phyloP scores from a whole-genome alignment of 2,888 invertebrate genomes.

The Rhogogaster chlorosoma region DNA sequence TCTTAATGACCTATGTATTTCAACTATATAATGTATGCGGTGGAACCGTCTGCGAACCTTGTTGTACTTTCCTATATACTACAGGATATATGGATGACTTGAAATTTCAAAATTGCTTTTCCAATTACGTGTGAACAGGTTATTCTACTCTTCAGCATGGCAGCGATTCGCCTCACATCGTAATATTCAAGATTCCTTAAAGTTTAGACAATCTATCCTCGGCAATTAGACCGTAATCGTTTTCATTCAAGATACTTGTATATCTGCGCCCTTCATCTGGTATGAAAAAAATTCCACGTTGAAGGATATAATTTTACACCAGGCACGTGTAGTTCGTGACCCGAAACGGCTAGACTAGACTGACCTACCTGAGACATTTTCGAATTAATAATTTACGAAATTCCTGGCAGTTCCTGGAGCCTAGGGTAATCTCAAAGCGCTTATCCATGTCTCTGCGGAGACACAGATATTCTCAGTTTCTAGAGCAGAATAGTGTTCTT shows the following conservation, averaged over 20 bases:
- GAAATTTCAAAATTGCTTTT: neutral
- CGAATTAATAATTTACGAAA: conserved; percentile 20
- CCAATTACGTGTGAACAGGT: neutral
- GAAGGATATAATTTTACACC: neutral
- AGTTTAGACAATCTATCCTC: neutral
- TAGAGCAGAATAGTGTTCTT: neutral
- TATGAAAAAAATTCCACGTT: neutral
- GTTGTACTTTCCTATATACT: neutral
- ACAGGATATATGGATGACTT: neutral
- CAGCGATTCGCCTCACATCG: neutral
- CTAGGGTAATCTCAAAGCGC: conserved; percentile 16
- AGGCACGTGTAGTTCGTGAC: conserved; percentile 8
- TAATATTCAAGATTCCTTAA: neutral
- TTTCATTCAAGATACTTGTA: neutral
- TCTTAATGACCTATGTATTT: neutral
- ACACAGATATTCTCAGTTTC: neutral
- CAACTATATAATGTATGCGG: neutral
- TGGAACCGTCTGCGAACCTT: neutral
- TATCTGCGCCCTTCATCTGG: neutral
- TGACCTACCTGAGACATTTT: conserved; percentile 2
- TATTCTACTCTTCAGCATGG: neutral
- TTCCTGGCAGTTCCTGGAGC: neutral
- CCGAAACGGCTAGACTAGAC: neutral
- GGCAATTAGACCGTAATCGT: conserved; percentile 19
- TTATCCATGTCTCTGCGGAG: neutral